Evolutionary conservation across 2,113 vertebrate species (phyloP).

Genomic region (Solea solea): DNA sequence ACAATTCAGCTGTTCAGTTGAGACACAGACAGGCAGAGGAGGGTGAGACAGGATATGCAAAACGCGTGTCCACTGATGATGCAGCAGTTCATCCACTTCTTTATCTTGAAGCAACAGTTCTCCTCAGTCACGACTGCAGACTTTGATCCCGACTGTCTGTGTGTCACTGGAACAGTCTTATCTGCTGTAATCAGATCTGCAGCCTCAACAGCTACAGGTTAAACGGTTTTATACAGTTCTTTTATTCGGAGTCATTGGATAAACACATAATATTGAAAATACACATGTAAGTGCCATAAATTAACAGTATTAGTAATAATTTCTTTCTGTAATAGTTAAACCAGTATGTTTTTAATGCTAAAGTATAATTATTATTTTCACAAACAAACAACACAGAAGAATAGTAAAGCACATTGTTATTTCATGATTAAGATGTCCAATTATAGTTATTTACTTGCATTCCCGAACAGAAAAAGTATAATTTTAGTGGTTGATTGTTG

Average conservation of each 20-base stretch:
- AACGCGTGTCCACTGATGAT: conserved; percentile 47
- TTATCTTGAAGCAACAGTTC: conserved; percentile 4
- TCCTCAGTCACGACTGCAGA: conserved; percentile 43
- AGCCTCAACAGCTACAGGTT: background rate
- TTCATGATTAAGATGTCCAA: too few species aligned
- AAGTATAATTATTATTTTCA: too few species aligned
- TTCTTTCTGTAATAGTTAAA: too few species aligned
- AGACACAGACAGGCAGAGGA: conserved; percentile 5
- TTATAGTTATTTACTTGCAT: too few species aligned
- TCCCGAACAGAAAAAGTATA: too few species aligned
- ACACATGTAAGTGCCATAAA: too few species aligned
- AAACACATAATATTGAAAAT: too few species aligned
- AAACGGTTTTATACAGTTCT: background rate
- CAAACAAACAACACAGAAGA: too few species aligned
- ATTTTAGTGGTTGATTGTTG: too few species aligned
- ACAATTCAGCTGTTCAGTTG: background rate
- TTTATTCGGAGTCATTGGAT: too few species aligned
- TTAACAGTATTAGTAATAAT: too few species aligned
- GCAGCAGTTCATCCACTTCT: conserved; percentile 65
- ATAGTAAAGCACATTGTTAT: too few species aligned
- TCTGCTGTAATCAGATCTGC: conserved; percentile 38
- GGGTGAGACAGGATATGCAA: conserved; percentile 65
- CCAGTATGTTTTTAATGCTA: background rate
- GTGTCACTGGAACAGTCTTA: conserved; percentile 52
- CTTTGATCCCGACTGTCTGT: conserved; percentile 64